Base-by-base conservation (phyloP, 2,113 vertebrate species). In the Callocephalon fimbriatum region DNA sequence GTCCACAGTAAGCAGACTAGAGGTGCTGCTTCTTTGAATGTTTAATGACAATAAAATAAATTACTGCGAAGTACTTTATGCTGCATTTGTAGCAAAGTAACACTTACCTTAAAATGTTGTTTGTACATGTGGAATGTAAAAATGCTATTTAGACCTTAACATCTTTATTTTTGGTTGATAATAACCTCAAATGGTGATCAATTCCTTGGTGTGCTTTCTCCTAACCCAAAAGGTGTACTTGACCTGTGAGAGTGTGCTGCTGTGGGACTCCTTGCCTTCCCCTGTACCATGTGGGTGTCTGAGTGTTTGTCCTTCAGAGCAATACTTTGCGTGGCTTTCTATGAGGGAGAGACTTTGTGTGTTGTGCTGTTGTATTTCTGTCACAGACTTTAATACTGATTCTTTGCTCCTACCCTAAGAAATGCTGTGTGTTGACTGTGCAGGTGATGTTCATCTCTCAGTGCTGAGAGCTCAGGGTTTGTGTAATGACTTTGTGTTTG, bases 1-100 rank as follows among this genome's bases (percentile, higher is more conserved):
- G 61, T 95, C 97, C 97, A 96, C 61, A 59, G n/a, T 91, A 97
- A 98, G 96, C 83, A 96, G 80, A 93, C 40, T 86, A 82, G 90
- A 92, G 77, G 87, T 95, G 80, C 56, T 97, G 59, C 63, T 72
- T 86, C 92, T 96, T 95, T 96, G 88, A 89, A 93, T 84, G 72
- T 83, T 95, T 92, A 88, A 94, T 86, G 78, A 71, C 93, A 95
- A 82, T 85, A 80, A 98, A 96, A 92, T 89, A 90, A 97, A 91
- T 73, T 66, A 58, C 73, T 95, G 62, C 7, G 0, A 56, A 95
- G 42, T 65, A 59, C 15, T 84, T 71, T 32, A 65, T 90, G 40
- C 53, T 40, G 88, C 58, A 51, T 88, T 88, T 92, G 48, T 75
- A 90, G 29, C 9, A 16, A 94, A 93, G 59, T 50, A 47, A 32